Base-by-base conservation (phyloP, 2,888 invertebrate species). In the Drosophila mettleri region DNA sequence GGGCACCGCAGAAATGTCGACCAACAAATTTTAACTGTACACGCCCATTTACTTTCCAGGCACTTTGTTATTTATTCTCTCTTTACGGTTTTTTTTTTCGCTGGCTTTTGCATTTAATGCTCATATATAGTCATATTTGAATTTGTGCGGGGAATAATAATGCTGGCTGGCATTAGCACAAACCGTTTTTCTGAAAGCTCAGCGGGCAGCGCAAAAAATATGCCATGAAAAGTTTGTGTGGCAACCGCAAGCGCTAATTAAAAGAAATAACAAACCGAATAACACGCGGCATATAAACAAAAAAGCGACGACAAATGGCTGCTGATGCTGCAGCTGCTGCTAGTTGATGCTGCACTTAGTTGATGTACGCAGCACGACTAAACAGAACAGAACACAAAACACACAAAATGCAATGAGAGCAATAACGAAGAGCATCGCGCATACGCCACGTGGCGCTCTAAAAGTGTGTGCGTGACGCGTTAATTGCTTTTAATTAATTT, bases 401-500 rank as follows among this genome's bases (percentile, higher is more conserved):
- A 2, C 18, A 39, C 9, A n/a, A 33, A n/a, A 36, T 14, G 4
- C 27, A 33, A 24, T 24, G 33, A 8, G 18, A 5, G 18, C 18
- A 36, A 62, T 62, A 66, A 69, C 48, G 9, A 24, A 49, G 49
- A 57, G 54, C 48, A 78, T 72, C 55, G 76, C 69, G 73, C 55
- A 85, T 74, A 69, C 65, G 72, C 69, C 76, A 69, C 71, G 68
- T 72, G 86, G 46, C 51, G 36, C 52, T 52, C 48, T 20, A 29
- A 63, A 67, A 16, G 43, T 69, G 63, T 70, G 74, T 80, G 79
- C 82, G 69, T 70, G 69, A 74, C 69, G 69, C 69, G 74, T 58
- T 74, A 81, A 87, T 85, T 78, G 73, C 85, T 63, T 74, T 85
- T 81, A 81, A 85, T 87, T 87, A 85, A 81, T 79, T 85, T 82